Evolutionary conservation across 2,888 invertebrate genomes (phyloP), one percentile per base, ranked within the genome.

Genomic region (Cephonodes hylas): DNA sequence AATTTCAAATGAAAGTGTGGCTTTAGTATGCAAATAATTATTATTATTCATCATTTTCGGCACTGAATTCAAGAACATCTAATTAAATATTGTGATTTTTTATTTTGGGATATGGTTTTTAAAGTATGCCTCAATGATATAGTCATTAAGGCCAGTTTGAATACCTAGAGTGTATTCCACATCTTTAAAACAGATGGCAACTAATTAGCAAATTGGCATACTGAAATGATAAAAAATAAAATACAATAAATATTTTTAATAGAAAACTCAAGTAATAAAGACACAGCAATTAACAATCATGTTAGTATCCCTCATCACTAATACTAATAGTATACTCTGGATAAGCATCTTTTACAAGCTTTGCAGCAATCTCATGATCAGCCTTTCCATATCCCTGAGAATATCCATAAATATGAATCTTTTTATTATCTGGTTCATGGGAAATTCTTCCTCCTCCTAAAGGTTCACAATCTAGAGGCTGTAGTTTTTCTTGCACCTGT

Each of bases 371-470:
- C 66, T 94, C 91, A 88, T 99, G 99, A 86, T 99, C 97, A 0
- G 98, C 98, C 84, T 95, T 96, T 1, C 99, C 99, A 80, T 95
- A 99, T 0, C 97, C 96, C 94, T 97, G 93, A 4, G 99, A 99
- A 83, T 98, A 98, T 23, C 99, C 99, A 86, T 97, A 99, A 65
- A 99, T 96, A 77, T 96, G 95, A 48, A 99, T 94, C 67, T 94
- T 95, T 79, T 97, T 98, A 53, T 94, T 93, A 6, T 93, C 93
- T 0, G 96, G 93, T 63, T 97, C 95, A 85, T 98, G 98, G 38
- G 95, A 94, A 75, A 99, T 99, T 76, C 98, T 94, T 13, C 99
- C 99, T 20, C 99, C 99, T 3, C 99, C 99, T 13, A 97, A 86
- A 70, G 98, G 97, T 77, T 98, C 96, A 66, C 95, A 95, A 64